A percentile compares a stretch with the other conserved stretches of the same genome.
These are phyloP conservation scores for Gobio gobio DNA, from an alignment of 2,113 vertebrate genomes.

Conservation along the genomic window DNA sequence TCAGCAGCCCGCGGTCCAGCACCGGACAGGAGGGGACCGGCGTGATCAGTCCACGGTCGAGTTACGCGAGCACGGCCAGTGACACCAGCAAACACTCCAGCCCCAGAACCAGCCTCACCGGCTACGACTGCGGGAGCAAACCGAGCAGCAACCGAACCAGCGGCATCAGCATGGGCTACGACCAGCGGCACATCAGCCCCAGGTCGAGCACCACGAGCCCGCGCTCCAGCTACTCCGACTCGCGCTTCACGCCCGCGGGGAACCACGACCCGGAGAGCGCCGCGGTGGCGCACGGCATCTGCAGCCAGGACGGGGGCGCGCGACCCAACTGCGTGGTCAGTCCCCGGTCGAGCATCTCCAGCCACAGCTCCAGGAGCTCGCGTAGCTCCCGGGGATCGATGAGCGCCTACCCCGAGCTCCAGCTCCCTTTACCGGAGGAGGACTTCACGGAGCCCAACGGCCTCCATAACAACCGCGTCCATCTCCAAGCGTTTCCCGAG, in stretches of 20 bases:
- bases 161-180: slow-evolving; percentile 97
- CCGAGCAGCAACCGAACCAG: slow-evolving; percentile 94
- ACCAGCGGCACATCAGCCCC: slow-evolving; percentile 91
- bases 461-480: slow-evolving; percentile 70
- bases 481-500: slow-evolving; percentile 77
- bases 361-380: slow-evolving; percentile 86
- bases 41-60: slow-evolving; percentile 83
- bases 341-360: slow-evolving; percentile 90
- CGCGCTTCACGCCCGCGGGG: slow-evolving; percentile 72
- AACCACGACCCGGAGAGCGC: slow-evolving; percentile 73
- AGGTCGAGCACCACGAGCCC: slow-evolving; percentile 87
- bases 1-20: slow-evolving; percentile 82
- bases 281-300: slow-evolving; percentile 76
- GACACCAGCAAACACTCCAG: slow-evolving; percentile 90
- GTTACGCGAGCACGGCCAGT: slow-evolving; percentile 91
- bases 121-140: slow-evolving; percentile 88
- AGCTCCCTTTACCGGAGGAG: slow-evolving; percentile 81
- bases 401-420: slow-evolving; percentile 86
- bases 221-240: slow-evolving; percentile 84
- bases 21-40: slow-evolving; percentile 62
- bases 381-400: slow-evolving; percentile 87
- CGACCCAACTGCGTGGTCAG: slow-evolving; percentile 78
- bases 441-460: slow-evolving; percentile 78
- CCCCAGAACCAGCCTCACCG: slow-evolving; percentile 86
- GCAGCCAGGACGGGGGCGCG: slow-evolving; percentile 80